Conservation (phyloP, 2,888 invertebrate species). For the Nomada goodeniana region DNA sequence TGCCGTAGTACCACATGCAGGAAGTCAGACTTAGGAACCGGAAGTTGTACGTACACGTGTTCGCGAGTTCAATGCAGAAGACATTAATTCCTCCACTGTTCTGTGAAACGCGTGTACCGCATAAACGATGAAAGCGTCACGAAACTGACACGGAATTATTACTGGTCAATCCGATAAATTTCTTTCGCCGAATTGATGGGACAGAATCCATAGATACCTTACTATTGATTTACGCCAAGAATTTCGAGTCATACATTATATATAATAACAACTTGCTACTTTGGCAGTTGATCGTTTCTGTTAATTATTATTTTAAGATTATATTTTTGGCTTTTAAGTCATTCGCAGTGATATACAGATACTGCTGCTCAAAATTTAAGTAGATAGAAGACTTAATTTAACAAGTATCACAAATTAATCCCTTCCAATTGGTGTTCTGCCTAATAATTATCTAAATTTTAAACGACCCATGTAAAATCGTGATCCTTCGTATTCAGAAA, state of each 20-base stretch:
- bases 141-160: not conserved
- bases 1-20: constrained; percentile 17
- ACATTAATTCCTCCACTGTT: constrained; percentile 32
- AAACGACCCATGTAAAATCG: too few relatives aligned
- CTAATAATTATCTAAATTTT: too few relatives aligned
- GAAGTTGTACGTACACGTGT: constrained; percentile 57
- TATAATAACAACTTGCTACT: too few relatives aligned
- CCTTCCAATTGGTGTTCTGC: not conserved
- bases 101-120: constrained; percentile 39
- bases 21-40: constrained; percentile 48
- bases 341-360: too few relatives aligned
- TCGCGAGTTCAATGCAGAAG: constrained; percentile 31
- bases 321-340: too few relatives aligned
- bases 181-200: not conserved
- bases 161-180: constrained; percentile 5
- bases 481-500: too few relatives aligned
- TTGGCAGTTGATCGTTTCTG: too few relatives aligned
- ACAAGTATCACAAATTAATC: not conserved
- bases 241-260: too few relatives aligned
- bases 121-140: constrained; percentile 16
- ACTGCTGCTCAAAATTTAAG: too few relatives aligned
- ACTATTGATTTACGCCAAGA: not conserved
- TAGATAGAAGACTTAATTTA: too few relatives aligned
- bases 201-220: not conserved
- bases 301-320: too few relatives aligned